Base-by-base conservation (phyloP, 2,113 vertebrate genomes). In the Prunella himalayana region DNA sequence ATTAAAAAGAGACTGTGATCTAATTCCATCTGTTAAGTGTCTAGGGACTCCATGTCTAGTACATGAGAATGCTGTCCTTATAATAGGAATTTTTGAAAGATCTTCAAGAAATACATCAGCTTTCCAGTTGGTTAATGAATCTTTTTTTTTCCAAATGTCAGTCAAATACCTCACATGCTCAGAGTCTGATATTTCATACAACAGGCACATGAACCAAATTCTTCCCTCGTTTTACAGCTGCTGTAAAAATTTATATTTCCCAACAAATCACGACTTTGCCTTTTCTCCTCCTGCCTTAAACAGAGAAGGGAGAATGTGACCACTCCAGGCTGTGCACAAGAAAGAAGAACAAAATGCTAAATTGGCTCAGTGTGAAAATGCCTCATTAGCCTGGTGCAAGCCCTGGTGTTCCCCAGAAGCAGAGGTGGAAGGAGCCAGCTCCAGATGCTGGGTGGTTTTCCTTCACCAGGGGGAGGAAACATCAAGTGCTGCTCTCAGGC, bases 1-100 rank as follows among this genome's bases (percentile, higher is more conserved):
- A 92, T 92, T 92, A 92, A 92, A 92, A 82, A 63, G 72, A 75
- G 35, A 27, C 71, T 54, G 70, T 60, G 73, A 92, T 83, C 64
- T 86, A 90, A 93, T 83, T 92, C 82, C 39, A 57, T 88, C 82
- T 94, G 54, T 88, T 73, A 49, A 39, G 60, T 63, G 76, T 77
- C 71, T 77, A 39, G 68, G 71, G 88, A 83, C 35, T 90, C 87
- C 80, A 28, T 25, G 27, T 78, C 50, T 77, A 42, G 68, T 24
- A 65, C 12, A 92, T 14, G 5, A 80, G 47, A 77, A 69, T 53
- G 37, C 5, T 69, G 41, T 49, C 73, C 61, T 68, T 64, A 54
- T 59, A 88, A 86, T 2, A 81, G 44, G 54, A 82, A 60, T 53
- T 64, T 83, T 19, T 11, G 65, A 85, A 93, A 85, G 35, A 42